Conservation (phyloP, 2,113 vertebrate species). For the Lota lota region DNA sequence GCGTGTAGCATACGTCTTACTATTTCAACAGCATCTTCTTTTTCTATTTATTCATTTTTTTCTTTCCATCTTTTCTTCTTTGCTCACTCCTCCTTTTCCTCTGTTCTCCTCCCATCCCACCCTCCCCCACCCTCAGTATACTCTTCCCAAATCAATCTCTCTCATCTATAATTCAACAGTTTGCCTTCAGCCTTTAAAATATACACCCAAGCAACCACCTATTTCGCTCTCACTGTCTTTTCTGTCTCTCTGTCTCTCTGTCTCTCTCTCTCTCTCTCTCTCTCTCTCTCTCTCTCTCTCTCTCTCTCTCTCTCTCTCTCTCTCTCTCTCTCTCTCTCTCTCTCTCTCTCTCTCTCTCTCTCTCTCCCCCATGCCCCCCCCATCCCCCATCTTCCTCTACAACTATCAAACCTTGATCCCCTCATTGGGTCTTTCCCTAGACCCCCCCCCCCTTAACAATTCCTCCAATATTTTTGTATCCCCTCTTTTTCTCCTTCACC, state of each 20-base stretch:
- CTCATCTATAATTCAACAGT: conserved; percentile 74
- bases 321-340: no score
- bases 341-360: no score
- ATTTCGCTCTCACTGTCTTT: conserved; percentile 14
- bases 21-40: no score
- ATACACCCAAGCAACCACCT: conserved; percentile 58
- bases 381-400: conserved; percentile 14
- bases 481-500: conserved; percentile 13
- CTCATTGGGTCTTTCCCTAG: no score
- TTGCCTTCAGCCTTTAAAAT: conserved; percentile 70
- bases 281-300: no score
- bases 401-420: no score
- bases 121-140: neutral
- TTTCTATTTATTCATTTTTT: conserved; percentile 24
- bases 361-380: conserved; percentile 27
- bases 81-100: neutral
- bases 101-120: neutral
- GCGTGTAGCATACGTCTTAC: no score
- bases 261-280: no score
- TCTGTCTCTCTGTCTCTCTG: no score
- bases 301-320: no score
- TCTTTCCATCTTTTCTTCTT: conserved; percentile 20
- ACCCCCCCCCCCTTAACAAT: no score
- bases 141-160: conserved; percentile 62
- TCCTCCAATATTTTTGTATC: no score